phyloP scores from a whole-genome alignment of 23 tunicate genomes.

The Halocynthia aurantium region DNA sequence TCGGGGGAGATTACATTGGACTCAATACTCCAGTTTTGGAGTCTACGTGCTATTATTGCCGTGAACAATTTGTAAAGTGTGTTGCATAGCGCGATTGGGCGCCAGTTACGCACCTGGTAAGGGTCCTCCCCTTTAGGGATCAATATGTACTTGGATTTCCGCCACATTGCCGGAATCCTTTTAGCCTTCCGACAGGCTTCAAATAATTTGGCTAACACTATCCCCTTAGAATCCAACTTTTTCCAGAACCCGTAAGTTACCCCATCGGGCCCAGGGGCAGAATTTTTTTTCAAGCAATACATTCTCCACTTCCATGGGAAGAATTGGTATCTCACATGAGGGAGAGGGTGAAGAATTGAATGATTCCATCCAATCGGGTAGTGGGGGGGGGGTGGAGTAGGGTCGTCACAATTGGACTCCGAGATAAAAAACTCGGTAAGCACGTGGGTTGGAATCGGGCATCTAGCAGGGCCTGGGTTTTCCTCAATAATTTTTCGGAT shows the following conservation, averaged over 20 bases:
- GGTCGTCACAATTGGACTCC: too few species aligned
- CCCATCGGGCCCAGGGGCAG: conserved; percentile 16
- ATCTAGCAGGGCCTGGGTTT: not conserved
- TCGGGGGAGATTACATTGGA: conserved; percentile 1
- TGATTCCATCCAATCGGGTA: conserved; percentile 10
- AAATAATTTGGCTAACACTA: too few species aligned
- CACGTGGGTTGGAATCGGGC: not conserved
- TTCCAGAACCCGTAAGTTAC: conserved; percentile 8
- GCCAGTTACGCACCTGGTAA: too few species aligned
- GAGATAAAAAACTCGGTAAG: not conserved
- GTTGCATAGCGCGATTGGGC: not conserved
- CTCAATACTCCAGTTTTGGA: not conserved
- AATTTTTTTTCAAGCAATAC: not conserved
- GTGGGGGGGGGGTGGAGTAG: too few species aligned
- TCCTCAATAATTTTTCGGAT: conserved; percentile 17
- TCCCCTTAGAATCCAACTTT: not conserved
- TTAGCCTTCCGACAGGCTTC: not conserved
- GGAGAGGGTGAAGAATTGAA: not conserved
- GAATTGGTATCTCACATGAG: conserved; percentile 4
- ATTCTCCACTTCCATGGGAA: not conserved
- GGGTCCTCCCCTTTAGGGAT: not conserved
- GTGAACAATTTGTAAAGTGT: not conserved
- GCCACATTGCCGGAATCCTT: conserved; percentile 8
- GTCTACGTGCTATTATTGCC: not conserved
- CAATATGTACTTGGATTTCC: not conserved